phyloP scores from a whole-genome alignment of 1,140 invertebrate genomes.

The Meloidogyne hapla region DNA sequence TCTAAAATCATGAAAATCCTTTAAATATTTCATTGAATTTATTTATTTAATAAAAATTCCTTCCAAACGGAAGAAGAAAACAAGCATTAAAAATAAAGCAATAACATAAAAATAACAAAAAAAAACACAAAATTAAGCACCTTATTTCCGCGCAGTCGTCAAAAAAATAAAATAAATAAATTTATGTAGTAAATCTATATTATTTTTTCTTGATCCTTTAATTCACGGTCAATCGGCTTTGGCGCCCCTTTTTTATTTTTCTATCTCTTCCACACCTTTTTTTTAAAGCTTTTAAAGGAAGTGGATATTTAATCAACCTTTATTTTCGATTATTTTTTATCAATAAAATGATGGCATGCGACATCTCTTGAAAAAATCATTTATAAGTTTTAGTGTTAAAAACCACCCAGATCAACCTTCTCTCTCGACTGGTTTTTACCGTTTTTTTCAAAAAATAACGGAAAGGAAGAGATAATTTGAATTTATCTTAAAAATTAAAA shows the following conservation, averaged over 20 bases:
- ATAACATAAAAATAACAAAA: neutral
- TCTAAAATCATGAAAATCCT: too few species aligned
- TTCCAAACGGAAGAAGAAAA: neutral
- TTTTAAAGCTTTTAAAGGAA: neutral
- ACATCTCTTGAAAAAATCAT: neutral
- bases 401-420: neutral
- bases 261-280: neutral
- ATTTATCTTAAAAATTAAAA: too few species aligned
- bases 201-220: conserved; percentile 1
- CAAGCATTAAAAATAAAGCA: neutral
- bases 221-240: neutral
- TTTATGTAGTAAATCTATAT: neutral
- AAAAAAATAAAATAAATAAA: too few species aligned
- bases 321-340: neutral
- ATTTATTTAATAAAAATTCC: neutral
- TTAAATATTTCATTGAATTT: too few species aligned
- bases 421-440: neutral
- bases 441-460: neutral
- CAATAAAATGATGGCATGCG: neutral
- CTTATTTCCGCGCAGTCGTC: neutral
- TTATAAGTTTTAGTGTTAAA: neutral
- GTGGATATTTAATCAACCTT: neutral
- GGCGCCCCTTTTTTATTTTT: neutral
- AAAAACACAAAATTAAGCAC: conserved; percentile 3
- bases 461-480: neutral